A percentile compares a stretch with the other conserved stretches of the same genome.
These are phyloP conservation scores for Enteromius mattozi DNA, from an alignment of 2,797 vertebrate species.

Conservation along the genomic window DNA sequence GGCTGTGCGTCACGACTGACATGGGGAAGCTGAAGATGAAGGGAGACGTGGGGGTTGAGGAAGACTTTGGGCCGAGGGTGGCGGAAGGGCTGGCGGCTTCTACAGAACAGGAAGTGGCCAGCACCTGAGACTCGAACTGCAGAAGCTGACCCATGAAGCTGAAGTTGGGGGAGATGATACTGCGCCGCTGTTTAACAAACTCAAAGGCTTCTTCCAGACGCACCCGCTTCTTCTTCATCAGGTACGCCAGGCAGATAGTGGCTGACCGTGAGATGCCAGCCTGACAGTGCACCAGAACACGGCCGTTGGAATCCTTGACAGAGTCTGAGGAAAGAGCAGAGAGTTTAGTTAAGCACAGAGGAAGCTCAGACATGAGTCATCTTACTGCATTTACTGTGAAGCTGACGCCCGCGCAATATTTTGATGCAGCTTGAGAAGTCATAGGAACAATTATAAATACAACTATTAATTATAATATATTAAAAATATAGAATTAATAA, in stretches of 20 bases:
- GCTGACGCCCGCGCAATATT: background rate
- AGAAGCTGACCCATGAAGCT: constrained; percentile 87
- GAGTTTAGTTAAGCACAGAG: constrained; percentile 3
- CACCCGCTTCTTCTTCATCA: constrained; percentile 84
- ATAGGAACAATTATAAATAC: background rate
- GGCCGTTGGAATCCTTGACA: constrained; percentile 78
- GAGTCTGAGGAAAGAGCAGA: constrained; percentile 74
- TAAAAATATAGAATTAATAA: background rate
- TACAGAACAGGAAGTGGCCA: constrained; percentile 80
- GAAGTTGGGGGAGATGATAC: constrained; percentile 87
- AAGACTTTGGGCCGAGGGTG: constrained; percentile 75
- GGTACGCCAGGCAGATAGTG: constrained; percentile 86
- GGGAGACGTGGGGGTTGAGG: constrained; percentile 78
- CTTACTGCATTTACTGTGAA: constrained; percentile 6
- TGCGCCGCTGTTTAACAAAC: constrained; percentile 83
- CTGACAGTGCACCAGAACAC: constrained; percentile 84
- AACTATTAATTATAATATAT: background rate
- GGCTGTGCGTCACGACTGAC: constrained; percentile 76
- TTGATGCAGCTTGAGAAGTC: background rate
- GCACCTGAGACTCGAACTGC: constrained; percentile 85
- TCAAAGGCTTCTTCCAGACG: constrained; percentile 84
- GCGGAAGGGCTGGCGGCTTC: constrained; percentile 73
- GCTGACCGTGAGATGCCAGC: constrained; percentile 85
- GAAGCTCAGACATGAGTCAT: constrained; percentile 19
- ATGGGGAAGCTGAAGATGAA: constrained; percentile 85